phyloP scores from a whole-genome alignment of 2,888 invertebrate genomes.

The Silvanus unidentatus region DNA sequence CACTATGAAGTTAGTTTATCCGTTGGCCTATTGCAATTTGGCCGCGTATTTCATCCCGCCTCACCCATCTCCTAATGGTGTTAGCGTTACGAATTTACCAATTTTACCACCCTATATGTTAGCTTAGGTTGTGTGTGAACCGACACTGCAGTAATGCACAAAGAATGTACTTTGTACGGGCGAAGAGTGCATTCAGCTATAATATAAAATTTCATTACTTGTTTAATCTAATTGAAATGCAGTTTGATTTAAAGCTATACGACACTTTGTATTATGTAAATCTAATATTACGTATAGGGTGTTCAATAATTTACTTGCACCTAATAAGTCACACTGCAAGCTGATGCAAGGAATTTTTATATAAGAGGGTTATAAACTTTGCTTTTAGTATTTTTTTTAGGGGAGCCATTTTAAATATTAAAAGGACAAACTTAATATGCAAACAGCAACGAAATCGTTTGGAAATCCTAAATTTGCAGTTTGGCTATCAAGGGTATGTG shows the following conservation, averaged over 20 bases:
- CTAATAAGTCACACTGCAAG: too few species aligned
- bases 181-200: too few species aligned
- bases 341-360: too few species aligned
- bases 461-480: too few species aligned
- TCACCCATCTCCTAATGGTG: slow-evolving; percentile 39
- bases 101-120: slow-evolving; percentile 46
- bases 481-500: too few species aligned
- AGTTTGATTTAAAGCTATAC: slow-evolving; percentile 28
- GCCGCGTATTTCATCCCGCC: slow-evolving; percentile 10
- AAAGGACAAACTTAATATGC: too few species aligned
- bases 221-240: slow-evolving; percentile 45
- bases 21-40: slow-evolving; percentile 45
- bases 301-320: slow-evolving; percentile 4
- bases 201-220: slow-evolving; percentile 43
- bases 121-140: slow-evolving; percentile 32
- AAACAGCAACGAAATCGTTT: too few species aligned
- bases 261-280: slow-evolving; percentile 1
- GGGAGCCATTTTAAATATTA: too few species aligned
- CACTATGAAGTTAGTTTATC: slow-evolving; percentile 46
- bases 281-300: not conserved
- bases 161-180: slow-evolving; percentile 36
- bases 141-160: slow-evolving; percentile 41
- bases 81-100: slow-evolving; percentile 50
- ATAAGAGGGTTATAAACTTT: too few species aligned
- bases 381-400: too few species aligned